phyloP scores from a whole-genome alignment of 2,797 vertebrate species.

The Lophotriccus pileatus region DNA sequence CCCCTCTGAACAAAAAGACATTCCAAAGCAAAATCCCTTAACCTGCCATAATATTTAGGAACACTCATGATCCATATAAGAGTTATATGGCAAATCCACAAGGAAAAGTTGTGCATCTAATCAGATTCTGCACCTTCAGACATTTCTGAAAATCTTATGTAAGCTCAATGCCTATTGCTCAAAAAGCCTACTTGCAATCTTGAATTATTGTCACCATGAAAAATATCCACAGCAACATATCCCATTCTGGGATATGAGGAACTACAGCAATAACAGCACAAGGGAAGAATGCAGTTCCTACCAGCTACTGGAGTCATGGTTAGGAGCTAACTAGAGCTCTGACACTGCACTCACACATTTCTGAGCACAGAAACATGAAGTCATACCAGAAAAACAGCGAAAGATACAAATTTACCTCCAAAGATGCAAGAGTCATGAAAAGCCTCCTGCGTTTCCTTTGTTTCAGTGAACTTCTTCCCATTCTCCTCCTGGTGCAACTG shows the following conservation, averaged over 20 bases:
- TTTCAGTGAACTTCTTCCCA: background rate
- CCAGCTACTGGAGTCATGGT: background rate
- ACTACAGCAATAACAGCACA: background rate
- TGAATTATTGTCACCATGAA: background rate
- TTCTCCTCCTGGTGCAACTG: background rate
- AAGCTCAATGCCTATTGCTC: background rate
- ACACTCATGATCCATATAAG: background rate
- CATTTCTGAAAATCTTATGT: background rate
- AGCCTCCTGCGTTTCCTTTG: background rate
- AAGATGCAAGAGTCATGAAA: background rate
- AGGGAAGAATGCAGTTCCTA: background rate
- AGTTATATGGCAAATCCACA: background rate
- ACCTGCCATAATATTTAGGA: background rate
- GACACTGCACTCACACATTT: background rate
- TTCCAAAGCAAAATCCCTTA: background rate
- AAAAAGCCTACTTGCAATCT: background rate
- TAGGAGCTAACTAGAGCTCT: background rate
- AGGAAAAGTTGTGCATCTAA: background rate
- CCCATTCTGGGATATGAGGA: background rate
- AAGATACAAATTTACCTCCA: constrained; percentile 44
- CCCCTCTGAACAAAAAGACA: background rate
- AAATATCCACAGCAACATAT: background rate
- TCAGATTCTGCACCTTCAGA: background rate
- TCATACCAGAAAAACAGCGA: background rate
- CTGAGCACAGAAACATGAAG: background rate